Conservation (phyloP, 2,888 invertebrate species). For the Lepeophtheirus nordmannii region DNA sequence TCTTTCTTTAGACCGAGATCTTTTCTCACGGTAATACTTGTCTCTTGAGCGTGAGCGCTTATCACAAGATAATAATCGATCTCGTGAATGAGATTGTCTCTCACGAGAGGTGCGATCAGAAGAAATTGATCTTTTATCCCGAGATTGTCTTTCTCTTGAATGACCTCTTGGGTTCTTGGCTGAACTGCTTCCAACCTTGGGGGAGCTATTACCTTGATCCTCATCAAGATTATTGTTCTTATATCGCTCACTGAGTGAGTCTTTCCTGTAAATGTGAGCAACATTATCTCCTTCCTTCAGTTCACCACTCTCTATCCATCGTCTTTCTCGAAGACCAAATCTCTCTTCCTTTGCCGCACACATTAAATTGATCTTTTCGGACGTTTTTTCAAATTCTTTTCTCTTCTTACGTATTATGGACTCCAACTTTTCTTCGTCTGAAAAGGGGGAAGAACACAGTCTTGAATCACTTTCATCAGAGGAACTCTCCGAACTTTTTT, state of each 20-base stretch:
- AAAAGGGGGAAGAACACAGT: background rate
- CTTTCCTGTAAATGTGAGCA: no score
- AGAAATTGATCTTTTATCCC: no score
- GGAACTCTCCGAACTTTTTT: conserved; percentile 24
- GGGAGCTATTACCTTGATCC: no score
- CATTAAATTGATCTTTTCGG: background rate
- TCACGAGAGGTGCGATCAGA: no score
- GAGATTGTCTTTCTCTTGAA: background rate
- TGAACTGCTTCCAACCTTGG: background rate
- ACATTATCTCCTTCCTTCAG: no score
- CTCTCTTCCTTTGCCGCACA: conserved; percentile 12
- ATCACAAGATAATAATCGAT: no score
- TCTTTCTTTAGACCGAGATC: background rate
- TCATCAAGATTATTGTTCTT: no score
- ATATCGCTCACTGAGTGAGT: no score
- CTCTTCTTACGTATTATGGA: background rate
- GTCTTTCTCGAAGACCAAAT: conserved; percentile 14
- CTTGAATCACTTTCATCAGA: conserved; percentile 1
- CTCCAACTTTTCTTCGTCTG: conserved; percentile 12
- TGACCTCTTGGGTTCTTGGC: background rate
- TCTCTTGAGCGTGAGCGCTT: conserved; percentile 1
- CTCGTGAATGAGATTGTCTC: no score
- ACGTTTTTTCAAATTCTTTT: conserved; percentile 9
- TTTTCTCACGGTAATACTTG: background rate
- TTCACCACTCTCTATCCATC: conserved; percentile 10